A percentile compares a stretch with the other conserved stretches of the same genome.
These are phyloP conservation scores for Caenorhabditis sp. DNA, from an alignment of 2,888 invertebrate genomes.

Conservation along the genomic window DNA sequence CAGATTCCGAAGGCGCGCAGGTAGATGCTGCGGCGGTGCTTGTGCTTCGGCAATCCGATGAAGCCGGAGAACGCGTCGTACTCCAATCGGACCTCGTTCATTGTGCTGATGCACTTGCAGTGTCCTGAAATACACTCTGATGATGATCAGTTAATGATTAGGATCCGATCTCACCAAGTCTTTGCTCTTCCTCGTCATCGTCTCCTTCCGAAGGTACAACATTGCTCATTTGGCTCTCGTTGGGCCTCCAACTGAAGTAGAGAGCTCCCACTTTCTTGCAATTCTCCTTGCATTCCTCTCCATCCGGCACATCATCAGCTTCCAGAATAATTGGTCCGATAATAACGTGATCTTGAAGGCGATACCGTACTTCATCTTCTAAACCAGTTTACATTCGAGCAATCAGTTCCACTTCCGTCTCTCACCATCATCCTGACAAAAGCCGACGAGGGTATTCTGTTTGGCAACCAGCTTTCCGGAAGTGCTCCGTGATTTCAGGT, in stretches of 20 bases:
- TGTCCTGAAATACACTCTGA: conserved; percentile 19
- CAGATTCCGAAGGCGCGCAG: conserved; percentile 28
- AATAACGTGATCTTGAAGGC: conserved; percentile 60
- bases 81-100: conserved; percentile 47
- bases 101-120: conserved; percentile 42
- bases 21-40: conserved; percentile 39
- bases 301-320: conserved; percentile 48
- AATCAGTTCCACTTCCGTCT: conserved; percentile 22
- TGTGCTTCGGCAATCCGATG: conserved; percentile 29
- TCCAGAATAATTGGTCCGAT: conserved; percentile 50
- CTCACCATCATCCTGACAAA: conserved; percentile 64
- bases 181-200: conserved; percentile 28
- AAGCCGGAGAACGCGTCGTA: conserved; percentile 55
- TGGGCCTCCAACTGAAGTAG: conserved; percentile 52
- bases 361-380: conserved; percentile 61
- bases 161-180: conserved; percentile 7
- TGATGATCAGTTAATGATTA: not conserved
- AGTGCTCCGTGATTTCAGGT: conserved; percentile 57
- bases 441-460: conserved; percentile 56
- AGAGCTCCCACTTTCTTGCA: conserved; percentile 30
- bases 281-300: conserved; percentile 52
- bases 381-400: conserved; percentile 52
- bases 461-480: conserved; percentile 50
- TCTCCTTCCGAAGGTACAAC: conserved; percentile 23
- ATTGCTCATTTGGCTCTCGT: conserved; percentile 31